Base-by-base conservation (phyloP, 2,888 invertebrate species). In the Caenorhabditis becei region DNA sequence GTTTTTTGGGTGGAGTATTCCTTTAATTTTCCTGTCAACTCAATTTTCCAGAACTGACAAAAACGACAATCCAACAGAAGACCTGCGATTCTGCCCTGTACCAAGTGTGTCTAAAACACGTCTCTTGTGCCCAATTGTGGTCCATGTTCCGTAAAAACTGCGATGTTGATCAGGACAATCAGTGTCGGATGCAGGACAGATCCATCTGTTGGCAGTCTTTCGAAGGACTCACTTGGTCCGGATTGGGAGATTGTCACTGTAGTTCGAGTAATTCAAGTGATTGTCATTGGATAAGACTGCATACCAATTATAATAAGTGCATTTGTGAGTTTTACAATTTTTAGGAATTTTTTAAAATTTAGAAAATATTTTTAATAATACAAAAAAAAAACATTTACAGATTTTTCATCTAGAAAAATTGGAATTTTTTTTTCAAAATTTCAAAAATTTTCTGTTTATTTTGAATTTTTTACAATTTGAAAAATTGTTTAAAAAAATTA, bases 271-370 rank as follows among this genome's bases (percentile, higher is more conserved):
- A 89, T 49, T 80, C 84, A 1, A 87, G 87, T 23, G 91, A 91
- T 75, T 91, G 91, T 59, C 91, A 91, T 65, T 91, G 91, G 91
- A 91, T 91, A 61, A 83, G 90, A 11, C 82, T 91, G 49, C 90
- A 89, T 61, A 91, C 91, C 49, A 91, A 88, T 71, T 90, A 90
- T 80, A 91, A 91, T 77, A 91, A 91, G 71, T 91, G 91, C 82
- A 90, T 91, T 24, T 91, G 89, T 90, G 41, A 78, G 88, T 82
- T 53, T 1, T 20, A 18, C 20, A 37, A 37, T 59, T 41, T 41
- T 41, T 10, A 14, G 16, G 16, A 41, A 16, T 41, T 41, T 41
- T 16, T 41, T 5, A 35, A 35, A 35, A 35, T 35, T 41, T 41
- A 2, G 16, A 41, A 41, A 41, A 41, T 35, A 8, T 35, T n/a